Evolutionary conservation across 2,113 vertebrate species (phyloP).

Genomic region (Sus scrofa): T2T-Sscrofa CM000830.6:22904001-22904500

Average conservation of each 20-base stretch:
- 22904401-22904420: background rate
- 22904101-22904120: background rate
- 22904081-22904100: background rate
- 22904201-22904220: background rate
- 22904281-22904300: background rate
- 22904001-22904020: slow-evolving; percentile 37
- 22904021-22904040: slow-evolving; percentile 29
- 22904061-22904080: background rate
- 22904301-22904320: background rate
- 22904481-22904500: background rate
- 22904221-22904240: background rate
- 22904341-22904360: background rate
- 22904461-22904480: background rate
- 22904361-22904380: background rate
- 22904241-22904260: background rate
- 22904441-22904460: background rate
- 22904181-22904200: background rate
- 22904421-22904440: background rate
- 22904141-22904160: background rate
- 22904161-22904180: background rate
- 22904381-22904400: background rate
- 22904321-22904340: background rate
- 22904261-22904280: background rate
- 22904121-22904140: background rate
- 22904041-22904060: background rate